These are phyloP conservation scores for Drosophila sturtevanti DNA, from an alignment of 1,140 invertebrate species.

Conservation along the genomic window DNA sequence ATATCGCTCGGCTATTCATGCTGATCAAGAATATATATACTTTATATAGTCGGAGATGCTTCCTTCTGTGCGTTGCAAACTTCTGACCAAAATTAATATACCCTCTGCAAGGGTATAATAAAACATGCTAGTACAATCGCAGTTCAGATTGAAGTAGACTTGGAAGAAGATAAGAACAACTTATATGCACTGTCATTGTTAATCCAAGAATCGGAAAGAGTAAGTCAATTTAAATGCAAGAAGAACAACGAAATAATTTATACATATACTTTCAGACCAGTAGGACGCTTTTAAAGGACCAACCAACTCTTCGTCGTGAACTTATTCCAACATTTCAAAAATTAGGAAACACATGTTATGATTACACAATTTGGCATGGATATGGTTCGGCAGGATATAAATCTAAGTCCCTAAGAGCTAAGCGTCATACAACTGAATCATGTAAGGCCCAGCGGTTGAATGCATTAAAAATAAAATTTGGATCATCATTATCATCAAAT, in stretches of 20 bases:
- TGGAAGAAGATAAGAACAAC: not conserved
- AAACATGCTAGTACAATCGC: not conserved
- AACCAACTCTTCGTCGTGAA: not conserved
- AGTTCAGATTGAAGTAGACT: not conserved
- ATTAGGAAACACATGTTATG: not conserved
- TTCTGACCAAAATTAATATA: no score
- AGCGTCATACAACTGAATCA: not conserved
- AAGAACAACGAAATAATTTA: not conserved
- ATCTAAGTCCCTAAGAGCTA: not conserved
- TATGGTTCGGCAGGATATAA: not conserved
- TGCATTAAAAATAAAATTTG: not conserved
- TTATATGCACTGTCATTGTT: not conserved
- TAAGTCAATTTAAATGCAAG: not conserved
- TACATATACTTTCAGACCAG: not conserved
- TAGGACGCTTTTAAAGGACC: not conserved
- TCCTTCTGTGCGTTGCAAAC: no score
- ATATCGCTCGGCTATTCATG: no score
- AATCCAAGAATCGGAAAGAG: not conserved
- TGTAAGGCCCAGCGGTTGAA: not conserved
- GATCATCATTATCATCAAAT: not conserved
- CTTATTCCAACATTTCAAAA: not conserved
- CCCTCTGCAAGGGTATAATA: no score
- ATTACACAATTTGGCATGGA: not conserved
- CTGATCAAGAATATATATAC: no score
- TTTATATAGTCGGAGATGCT: no score